Evolutionary conservation across 2,888 invertebrate genomes (phyloP).

Genomic region (Drosophila buzzatii): DNA sequence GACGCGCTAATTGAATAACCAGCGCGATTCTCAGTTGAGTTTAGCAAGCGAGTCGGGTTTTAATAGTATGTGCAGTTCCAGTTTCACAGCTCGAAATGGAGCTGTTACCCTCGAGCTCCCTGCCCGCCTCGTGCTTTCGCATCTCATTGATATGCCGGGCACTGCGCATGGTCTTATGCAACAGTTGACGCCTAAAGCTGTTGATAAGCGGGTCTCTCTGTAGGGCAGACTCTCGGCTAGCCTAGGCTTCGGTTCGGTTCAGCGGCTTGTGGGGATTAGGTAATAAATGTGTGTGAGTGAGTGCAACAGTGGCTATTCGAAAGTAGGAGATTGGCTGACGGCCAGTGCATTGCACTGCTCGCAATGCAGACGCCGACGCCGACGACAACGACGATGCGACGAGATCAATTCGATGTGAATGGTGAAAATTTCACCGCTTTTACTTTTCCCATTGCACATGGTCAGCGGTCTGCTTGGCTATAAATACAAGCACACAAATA

Average conservation of each 20-base stretch:
- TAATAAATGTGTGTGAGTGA: conserved; percentile 20
- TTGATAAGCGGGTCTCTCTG: conserved; percentile 42
- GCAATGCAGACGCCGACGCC: conserved; percentile 56
- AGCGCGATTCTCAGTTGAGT: conserved; percentile 29
- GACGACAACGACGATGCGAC: conserved; percentile 33
- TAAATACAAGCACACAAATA: conserved; percentile 1
- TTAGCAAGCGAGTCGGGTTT: conserved; percentile 4
- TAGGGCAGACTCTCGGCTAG: conserved; percentile 41
- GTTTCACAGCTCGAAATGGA: conserved; percentile 8
- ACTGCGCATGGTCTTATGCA: conserved; percentile 51
- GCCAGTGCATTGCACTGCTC: conserved; percentile 71
- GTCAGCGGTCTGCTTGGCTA: conserved; percentile 33
- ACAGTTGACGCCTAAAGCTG: conserved; percentile 24
- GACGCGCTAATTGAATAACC: conserved; percentile 68
- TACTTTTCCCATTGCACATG: conserved; percentile 66
- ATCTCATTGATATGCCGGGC: conserved; percentile 74
- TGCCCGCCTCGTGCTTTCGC: conserved; percentile 9
- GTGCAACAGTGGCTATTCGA: conserved; percentile 33
- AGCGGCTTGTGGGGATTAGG: conserved; percentile 23
- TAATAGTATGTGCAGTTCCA: conserved; percentile 12
- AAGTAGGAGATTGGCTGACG: conserved; percentile 38
- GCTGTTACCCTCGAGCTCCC: not conserved
- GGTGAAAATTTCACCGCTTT: conserved; percentile 78
- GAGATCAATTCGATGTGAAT: conserved; percentile 74
- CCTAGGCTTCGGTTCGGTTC: conserved; percentile 5